A percentile compares a stretch with the other conserved stretches of the same genome.
Evolutionary conservation across 2,113 vertebrate genomes (phyloP).

Genomic region (Smithornis capensis): DNA sequence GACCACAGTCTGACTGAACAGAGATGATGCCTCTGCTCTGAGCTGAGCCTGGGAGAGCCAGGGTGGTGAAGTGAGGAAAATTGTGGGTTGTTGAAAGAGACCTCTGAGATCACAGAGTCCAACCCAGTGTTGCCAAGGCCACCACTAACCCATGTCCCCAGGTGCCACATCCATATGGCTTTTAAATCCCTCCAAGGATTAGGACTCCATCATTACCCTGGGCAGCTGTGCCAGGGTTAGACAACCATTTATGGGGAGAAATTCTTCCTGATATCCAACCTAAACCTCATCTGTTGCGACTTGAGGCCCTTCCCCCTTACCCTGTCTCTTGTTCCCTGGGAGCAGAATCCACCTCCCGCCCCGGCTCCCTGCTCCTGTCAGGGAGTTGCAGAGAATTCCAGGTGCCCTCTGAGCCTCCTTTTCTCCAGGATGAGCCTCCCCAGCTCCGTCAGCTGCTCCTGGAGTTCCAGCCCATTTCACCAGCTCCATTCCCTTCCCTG

Average conservation of each 20-base stretch:
- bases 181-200: background rate
- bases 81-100: background rate
- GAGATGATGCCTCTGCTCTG: fast-evolving
- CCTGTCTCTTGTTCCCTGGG: background rate
- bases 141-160: background rate
- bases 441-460: background rate
- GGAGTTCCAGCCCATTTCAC: background rate
- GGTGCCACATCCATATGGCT: fast-evolving
- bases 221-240: background rate
- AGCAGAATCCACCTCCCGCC: background rate
- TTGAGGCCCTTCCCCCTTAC: fast-evolving
- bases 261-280: background rate
- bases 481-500: background rate
- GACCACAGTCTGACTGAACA: background rate
- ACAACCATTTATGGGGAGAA: background rate
- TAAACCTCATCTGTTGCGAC: fast-evolving
- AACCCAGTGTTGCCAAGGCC: background rate
- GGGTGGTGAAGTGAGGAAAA: background rate
- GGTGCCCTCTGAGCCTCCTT: background rate
- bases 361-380: background rate
- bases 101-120: background rate
- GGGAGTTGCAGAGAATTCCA: background rate
- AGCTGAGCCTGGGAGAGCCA: background rate
- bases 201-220: background rate
- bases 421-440: background rate